Percentiles rank a stretch among this genome's conserved stretches.
Conservation (phyloP, 2,888 invertebrate species). For the Oxytorus armatus region DNA sequence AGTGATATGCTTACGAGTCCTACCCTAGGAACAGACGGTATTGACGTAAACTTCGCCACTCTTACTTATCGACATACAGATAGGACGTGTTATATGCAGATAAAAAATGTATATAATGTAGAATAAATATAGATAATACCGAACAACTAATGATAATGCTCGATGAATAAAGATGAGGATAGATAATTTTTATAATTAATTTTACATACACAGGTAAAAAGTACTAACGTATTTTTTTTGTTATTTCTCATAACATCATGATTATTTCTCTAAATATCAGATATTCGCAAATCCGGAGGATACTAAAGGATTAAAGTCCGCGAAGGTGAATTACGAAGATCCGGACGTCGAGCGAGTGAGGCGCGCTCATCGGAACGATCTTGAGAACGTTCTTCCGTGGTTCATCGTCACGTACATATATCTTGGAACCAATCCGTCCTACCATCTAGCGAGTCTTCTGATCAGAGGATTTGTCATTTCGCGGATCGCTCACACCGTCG, state of each 20-base stretch:
- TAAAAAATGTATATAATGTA: no score
- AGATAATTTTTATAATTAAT: not conserved
- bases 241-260: conserved; percentile 9
- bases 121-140: not conserved
- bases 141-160: not conserved
- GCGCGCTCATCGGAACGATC: conserved; percentile 87
- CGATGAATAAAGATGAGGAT: no score
- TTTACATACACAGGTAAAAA: not conserved
- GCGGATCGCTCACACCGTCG: conserved; percentile 85
- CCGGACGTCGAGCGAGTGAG: conserved; percentile 85
- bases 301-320: conserved; percentile 39
- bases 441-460: conserved; percentile 83
- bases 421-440: conserved; percentile 85
- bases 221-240: not conserved
- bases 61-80: no score
- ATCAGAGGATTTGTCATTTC: conserved; percentile 85
- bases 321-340: conserved; percentile 77
- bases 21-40: no score
- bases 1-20: no score
- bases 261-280: no score
- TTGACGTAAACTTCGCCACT: no score
- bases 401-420: conserved; percentile 85
- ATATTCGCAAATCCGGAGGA: conserved; percentile 79
- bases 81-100: no score
- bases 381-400: conserved; percentile 86